Evolutionary conservation across 2,888 invertebrate species (phyloP), one percentile per base, ranked within the genome.

Genomic region (Epinotia brunnichana): DNA sequence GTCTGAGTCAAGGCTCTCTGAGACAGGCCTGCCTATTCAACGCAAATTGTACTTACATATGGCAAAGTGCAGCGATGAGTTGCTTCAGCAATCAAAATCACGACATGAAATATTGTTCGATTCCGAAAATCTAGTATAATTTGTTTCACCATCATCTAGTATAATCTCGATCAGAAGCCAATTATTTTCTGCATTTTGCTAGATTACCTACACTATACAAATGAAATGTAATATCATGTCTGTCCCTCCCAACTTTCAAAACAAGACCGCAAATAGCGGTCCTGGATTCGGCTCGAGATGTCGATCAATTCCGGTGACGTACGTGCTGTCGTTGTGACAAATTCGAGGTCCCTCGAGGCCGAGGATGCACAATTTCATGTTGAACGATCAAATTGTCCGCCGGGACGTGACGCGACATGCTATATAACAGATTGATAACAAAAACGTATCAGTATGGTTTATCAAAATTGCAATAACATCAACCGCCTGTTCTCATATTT

Each of bases 251-350:
- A 19, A 51, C 10, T 21, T 15, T 24, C 15, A 35, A 35, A 21
- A 24, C 15, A 17, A 24, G 4, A 29, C 7, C 44, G 29, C 17
- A 59, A 67, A 48, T 17, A 48, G 10, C 39, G 13, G 44, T 67
- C 56, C 29, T 13, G 29, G 63, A 63, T 24, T 53, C 51, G 53
- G 71, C 21, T 21, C 41, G 67, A 60, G 66, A 54, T 61, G 54
- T 67, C 60, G 71, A 72, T 67, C 71, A 61, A 72, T 67, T 51
- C 29, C 41, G 19, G 60, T 71, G 71, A 71, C 48, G 44, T 71
- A 71, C 71, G 67, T 61, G 54, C 67, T 48, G 71, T 72, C 67
- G 17, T 54, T 54, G 35, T 67, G 67, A 72, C 67, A 67, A 72
- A 72, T 71, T 53, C 54, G 48, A 61, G 53, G 66, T 61, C 60